Base-by-base conservation (phyloP, 2,113 vertebrate genomes). In the Thalassoma bifasciatum region DNA sequence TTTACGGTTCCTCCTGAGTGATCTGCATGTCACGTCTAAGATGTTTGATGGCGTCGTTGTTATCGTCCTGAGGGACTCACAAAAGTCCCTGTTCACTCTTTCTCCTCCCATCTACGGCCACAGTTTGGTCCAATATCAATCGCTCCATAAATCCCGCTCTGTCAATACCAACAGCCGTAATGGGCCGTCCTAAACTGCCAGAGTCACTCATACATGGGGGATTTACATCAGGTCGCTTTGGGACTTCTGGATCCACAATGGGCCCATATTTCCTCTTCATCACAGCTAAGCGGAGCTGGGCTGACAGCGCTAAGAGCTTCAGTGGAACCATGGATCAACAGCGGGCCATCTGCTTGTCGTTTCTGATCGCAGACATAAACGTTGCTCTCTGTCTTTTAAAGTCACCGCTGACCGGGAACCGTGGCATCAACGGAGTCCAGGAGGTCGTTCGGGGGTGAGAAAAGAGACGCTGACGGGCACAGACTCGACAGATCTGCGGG, bases 321-420 rank as follows among this genome's bases (percentile, higher is more conserved):
- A 13, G 52, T 1, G 68, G 2, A 17, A 5, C 62, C 0, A 58
- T 76, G 56, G 72, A 86, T 83, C 77, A 81, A 24, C 26, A 10
- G 17, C 0, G 23, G 47, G 56, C 66, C 82, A 75, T 85, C 72
- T 78, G 77, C 86, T 70, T 75, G 73, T 81, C 86, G 80, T 61
- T 19, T 68, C 69, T 75, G 64, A 85, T 77, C 42, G 66, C 72
- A 47, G 49, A 80, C 69, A 77, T 68, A 50, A 75, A 76, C 67
- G 86, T 74, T 52, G 3, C 51, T 14, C 36, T 51, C 24, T 23
- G 34, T 71, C 42, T 68, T n/a, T 67, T 67, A 52, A 66, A 72
- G 67, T 49, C 14, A 8, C 53, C 10, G 2, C 13, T 47, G 62
- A 34, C 19, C 6, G 21, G 19, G 40, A 19, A 19, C 14, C 8